Base-by-base conservation (phyloP, 2,888 invertebrate species). In the Adineta ricciae region DNA sequence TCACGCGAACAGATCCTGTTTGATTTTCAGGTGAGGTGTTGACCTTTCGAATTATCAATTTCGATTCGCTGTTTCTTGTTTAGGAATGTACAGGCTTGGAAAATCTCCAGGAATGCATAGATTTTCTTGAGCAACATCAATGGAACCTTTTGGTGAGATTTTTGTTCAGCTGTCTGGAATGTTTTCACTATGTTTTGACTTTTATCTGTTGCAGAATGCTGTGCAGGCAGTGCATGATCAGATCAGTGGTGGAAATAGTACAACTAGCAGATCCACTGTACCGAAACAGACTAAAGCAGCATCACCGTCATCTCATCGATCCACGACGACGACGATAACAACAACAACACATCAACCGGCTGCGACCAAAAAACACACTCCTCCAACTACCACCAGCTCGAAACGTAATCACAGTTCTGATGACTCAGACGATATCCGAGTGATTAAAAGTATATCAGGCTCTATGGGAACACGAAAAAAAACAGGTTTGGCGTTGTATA, bases 81-180 rank as follows among this genome's bases (percentile, higher is more conserved):
- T 87, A 90, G 90, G 89, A 88, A 78, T 89, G 89, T 86, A 89
- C 90, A 84, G 88, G 88, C 27, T 87, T 90, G 49, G 89, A 89
- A 84, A 88, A 90, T 86, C 88, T 89, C 82, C 89, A 89, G 82
- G 88, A 89, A 84, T 89, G 89, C 86, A 89, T 89, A 27, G 89
- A 88, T n/a, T 88, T 89, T 56, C 87, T 90, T 82, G 89, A 89
- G 83, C 89, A 89, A 84, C 88, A 89, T 88, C 88, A 89, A 84
- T 90, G 90, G 90, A 89, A 89, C 86, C 86, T 90, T 41, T 2
- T 78, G 2, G 78, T 78, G 41, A 41, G 24, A 38, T 73, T 38
- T 38, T 7, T 36, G 24, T 78, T 4, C 7, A 64, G 3, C 7
- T 38, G 14, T 24, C 2, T 27, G 21, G 1, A 11, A 2, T 0